Evolutionary conservation across 2,113 vertebrate species (phyloP).

Genomic region (Vicugna pacos): DNA sequence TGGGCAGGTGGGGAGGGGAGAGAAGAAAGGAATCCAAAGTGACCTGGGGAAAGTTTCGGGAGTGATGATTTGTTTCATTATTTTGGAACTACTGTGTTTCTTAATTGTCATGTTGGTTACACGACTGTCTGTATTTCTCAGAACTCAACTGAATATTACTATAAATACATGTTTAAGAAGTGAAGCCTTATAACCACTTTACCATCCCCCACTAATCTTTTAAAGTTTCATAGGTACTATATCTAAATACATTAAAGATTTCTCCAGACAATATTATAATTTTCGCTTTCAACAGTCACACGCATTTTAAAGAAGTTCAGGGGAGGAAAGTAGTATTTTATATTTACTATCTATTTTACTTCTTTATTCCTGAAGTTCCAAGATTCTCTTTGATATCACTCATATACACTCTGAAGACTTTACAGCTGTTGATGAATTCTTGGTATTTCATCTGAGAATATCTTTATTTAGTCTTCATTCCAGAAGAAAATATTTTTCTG

Average conservation of each 20-base stretch:
- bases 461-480: slow-evolving; percentile 29
- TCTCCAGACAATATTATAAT: background rate
- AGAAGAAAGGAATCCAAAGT: background rate
- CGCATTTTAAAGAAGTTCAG: background rate
- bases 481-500: slow-evolving; percentile 26
- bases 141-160: slow-evolving; percentile 7
- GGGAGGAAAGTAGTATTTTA: background rate
- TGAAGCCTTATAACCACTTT: background rate
- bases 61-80: background rate
- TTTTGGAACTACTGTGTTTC: background rate
- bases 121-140: slow-evolving; percentile 16
- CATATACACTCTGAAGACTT: slow-evolving; percentile 24
- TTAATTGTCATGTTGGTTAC: background rate
- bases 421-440: background rate
- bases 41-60: background rate
- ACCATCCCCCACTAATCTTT: background rate
- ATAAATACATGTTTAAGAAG: slow-evolving; percentile 5
- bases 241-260: slow-evolving; percentile 5
- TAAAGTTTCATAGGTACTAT: background rate
- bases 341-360: background rate
- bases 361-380: background rate
- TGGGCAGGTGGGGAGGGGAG: background rate
- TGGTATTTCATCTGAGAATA: background rate
- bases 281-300: background rate
- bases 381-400: slow-evolving; percentile 33